Base-by-base conservation (phyloP, 2,797 vertebrate genomes). In the Thamnophis elegans region DNA sequence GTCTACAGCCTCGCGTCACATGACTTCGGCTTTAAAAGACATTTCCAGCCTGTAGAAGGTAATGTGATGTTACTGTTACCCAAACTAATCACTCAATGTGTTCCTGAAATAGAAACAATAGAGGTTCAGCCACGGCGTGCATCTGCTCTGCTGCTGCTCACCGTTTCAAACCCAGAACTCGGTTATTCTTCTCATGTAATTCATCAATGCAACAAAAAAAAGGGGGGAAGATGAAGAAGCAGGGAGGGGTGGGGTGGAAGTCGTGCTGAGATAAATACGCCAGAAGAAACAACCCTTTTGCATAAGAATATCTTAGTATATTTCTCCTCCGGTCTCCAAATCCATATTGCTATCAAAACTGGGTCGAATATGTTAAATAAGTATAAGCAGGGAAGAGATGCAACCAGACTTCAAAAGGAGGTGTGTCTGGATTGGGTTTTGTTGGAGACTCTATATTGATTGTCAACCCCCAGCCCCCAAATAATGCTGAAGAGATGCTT, bases 91-190 rank as follows among this genome's bases (percentile, higher is more conserved):
- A 98, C 95, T 98, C 97, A 96, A 92, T 97, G 96, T 95, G 96
- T 95, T 98, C 97, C 97, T 90, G 90, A 98, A 98, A 98, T 98
- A 98, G 97, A 98, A 98, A 98, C 97, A 98, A 98, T 98, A 98
- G 97, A 97, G 96, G 97, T 97, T 97, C 97, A 97, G 97, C 97
- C 96, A 95, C 36, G 95, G 94, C 93, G 96, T 94, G 96, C n/a
- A 25, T 55, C 97, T 97, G 97, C 97, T 96, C 16, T 59, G 88
- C 59, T 87, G 5, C 47, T 95, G 94, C 97, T 98, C 95, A 96
- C 94, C 56, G 94, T 96, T 98, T 97, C 97, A 97, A 97, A 96
- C 94, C 95, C 93, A 97, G 97, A 96, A 97, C 95, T 94, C 96
- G 96, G 97, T 96, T 95, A 95, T 97, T 97, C 89, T 89, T 96